Conservation (phyloP, 2,888 invertebrate species). For the Hyalella azteca region DNA sequence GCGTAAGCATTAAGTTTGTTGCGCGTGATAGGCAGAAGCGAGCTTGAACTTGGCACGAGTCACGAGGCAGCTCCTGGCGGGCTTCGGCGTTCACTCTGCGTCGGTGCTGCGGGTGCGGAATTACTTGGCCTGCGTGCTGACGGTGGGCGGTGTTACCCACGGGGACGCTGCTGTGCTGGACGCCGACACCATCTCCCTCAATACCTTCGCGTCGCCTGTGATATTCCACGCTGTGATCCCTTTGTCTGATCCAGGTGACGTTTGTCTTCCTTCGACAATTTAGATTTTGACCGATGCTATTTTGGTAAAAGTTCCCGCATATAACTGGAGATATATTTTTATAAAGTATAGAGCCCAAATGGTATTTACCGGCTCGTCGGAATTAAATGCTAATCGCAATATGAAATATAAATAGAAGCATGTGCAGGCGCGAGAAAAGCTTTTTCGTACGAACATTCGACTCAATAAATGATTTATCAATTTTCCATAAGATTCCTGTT, state of each 20-base stretch:
- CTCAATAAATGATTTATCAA: not conserved
- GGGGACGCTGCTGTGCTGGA: conserved; percentile 18
- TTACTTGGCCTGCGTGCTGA: conserved; percentile 31
- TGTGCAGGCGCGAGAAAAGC: too few relatives aligned
- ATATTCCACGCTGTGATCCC: conserved; percentile 10
- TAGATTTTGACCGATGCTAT: not conserved
- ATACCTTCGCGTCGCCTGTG: conserved; percentile 6
- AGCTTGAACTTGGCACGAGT: conserved; percentile 12
- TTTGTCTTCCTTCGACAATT: not conserved
- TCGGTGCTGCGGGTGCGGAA: not conserved
- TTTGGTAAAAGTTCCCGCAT: too few relatives aligned
- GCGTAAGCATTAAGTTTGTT: too few relatives aligned
- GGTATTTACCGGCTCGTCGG: too few relatives aligned
- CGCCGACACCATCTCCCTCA: not conserved
- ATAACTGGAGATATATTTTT: too few relatives aligned
- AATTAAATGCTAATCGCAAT: too few relatives aligned
- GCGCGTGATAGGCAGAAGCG: conserved; percentile 31
- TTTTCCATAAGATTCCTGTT: not conserved
- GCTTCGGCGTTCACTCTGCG: not conserved
- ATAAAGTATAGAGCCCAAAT: too few relatives aligned
- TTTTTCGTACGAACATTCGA: not conserved
- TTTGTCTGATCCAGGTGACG: not conserved
- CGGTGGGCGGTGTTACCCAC: conserved; percentile 15
- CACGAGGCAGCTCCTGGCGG: not conserved
- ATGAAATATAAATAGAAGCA: too few relatives aligned